Conservation (phyloP, 1,140 invertebrate species). For the Drosophila pseudoananassae region DNA sequence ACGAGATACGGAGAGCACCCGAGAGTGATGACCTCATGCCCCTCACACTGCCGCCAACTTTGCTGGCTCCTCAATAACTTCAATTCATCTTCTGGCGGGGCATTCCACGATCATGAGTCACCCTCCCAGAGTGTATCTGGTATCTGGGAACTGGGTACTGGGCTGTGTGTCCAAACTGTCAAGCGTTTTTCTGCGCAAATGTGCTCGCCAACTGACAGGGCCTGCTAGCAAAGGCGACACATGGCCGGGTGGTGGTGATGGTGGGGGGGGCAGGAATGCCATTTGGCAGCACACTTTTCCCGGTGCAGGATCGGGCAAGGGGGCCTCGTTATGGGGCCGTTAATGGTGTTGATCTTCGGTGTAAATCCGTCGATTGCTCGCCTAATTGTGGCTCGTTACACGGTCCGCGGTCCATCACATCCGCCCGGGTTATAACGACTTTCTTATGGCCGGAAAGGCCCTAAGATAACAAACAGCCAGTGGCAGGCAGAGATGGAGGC, state of each 20-base stretch:
- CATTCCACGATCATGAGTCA: slow-evolving; percentile 36
- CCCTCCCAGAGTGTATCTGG: slow-evolving; percentile 2
- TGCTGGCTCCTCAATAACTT: slow-evolving; percentile 38
- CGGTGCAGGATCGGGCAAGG: not conserved
- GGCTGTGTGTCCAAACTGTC: slow-evolving; percentile 39
- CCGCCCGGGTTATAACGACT: slow-evolving; percentile 42
- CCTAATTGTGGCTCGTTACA: slow-evolving; percentile 27
- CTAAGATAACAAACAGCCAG: slow-evolving; percentile 56
- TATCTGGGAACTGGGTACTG: not conserved
- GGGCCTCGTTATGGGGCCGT: not conserved
- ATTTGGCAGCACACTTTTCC: not conserved
- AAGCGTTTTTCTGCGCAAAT: slow-evolving; percentile 38
- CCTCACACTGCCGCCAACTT: slow-evolving; percentile 17
- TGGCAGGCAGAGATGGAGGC: slow-evolving; percentile 33
- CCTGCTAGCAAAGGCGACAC: slow-evolving; percentile 12
- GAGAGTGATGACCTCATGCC: slow-evolving; percentile 55
- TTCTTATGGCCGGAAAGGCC: slow-evolving; percentile 68
- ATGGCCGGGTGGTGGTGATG: not conserved
- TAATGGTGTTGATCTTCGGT: slow-evolving; percentile 16
- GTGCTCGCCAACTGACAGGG: slow-evolving; percentile 22
- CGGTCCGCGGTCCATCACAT: slow-evolving; percentile 19
- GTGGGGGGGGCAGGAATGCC: not conserved
- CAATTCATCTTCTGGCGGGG: slow-evolving; percentile 35
- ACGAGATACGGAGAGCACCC: not conserved
- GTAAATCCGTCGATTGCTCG: slow-evolving; percentile 18